Conservation (phyloP, 2,113 vertebrate species). For the Ammodytes dubius region DNA sequence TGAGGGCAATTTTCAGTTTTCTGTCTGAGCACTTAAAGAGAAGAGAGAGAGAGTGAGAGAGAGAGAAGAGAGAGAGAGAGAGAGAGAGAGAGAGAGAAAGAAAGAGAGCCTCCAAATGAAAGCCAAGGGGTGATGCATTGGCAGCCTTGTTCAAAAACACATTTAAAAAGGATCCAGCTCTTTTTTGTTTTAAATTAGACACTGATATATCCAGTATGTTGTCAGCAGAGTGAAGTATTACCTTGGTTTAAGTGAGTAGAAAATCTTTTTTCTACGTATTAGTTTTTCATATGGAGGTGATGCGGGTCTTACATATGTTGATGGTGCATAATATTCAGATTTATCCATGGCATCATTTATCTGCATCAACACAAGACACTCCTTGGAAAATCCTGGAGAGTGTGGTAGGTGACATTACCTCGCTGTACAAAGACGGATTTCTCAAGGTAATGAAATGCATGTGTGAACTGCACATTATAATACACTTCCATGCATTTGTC, state of each 20-base stretch:
- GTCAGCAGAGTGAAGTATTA: slow-evolving; percentile 46
- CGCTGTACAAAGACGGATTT: slow-evolving; percentile 44
- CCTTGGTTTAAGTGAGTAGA: slow-evolving; percentile 34
- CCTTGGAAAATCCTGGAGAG: slow-evolving; percentile 23
- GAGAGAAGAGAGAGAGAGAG: no score
- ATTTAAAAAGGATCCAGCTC: slow-evolving; percentile 7
- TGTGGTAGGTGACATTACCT: slow-evolving; percentile 37
- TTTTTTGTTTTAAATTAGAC: slow-evolving; percentile 30
- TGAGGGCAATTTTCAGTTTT: slow-evolving; percentile 29
- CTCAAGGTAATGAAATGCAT: slow-evolving; percentile 61
- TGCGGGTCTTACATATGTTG: slow-evolving; percentile 59
- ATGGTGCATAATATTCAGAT: slow-evolving; percentile 71
- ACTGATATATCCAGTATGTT: slow-evolving; percentile 34
- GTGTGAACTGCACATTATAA: slow-evolving; percentile 43
- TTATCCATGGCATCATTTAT: slow-evolving; percentile 62
- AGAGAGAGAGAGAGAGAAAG: no score
- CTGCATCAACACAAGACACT: slow-evolving; percentile 60
- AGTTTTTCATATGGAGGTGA: slow-evolving; percentile 25
- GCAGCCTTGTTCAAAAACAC: slow-evolving; percentile 9
- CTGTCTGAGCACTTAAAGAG: slow-evolving; percentile 15
- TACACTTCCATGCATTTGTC: slow-evolving; percentile 49
- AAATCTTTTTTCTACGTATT: slow-evolving; percentile 47
- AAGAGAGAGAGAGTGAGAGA: no score
- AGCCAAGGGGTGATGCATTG: slow-evolving; percentile 37
- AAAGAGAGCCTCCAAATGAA: slow-evolving; percentile 33